phyloP scores from a whole-genome alignment of 2,113 vertebrate genomes.

The Orcinus orca region DNA sequence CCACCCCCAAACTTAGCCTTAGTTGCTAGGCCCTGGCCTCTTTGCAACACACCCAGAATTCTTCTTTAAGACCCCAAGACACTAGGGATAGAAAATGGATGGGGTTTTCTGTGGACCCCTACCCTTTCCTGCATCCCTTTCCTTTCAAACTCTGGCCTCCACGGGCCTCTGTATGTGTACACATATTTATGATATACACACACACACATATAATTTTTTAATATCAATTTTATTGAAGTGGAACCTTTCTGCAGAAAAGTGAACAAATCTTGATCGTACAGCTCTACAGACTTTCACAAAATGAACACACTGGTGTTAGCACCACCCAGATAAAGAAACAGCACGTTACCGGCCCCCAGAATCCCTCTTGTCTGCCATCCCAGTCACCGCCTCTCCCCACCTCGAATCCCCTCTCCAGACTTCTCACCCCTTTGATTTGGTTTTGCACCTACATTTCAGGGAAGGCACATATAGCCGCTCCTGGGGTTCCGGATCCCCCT shows the following conservation, averaged over 20 bases:
- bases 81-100: not conserved
- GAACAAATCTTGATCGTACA: not conserved
- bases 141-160: not conserved
- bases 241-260: not conserved
- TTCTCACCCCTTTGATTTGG: not conserved
- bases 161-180: not conserved
- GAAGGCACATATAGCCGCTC: not conserved
- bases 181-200: not conserved
- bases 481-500: too few species aligned
- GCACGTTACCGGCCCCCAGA: not conserved
- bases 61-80: not conserved
- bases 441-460: not conserved
- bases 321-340: not conserved
- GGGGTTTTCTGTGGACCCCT: not conserved
- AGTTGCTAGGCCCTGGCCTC: not conserved
- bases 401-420: not conserved
- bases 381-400: too few species aligned
- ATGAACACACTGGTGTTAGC: not conserved
- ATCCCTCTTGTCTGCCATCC: not conserved
- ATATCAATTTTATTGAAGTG: slow-evolving; percentile 31
- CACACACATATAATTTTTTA: slow-evolving; percentile 16
- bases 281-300: not conserved
- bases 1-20: not conserved
- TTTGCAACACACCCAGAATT: not conserved
- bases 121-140: not conserved